Evolutionary conservation across 2,113 vertebrate species (phyloP), one percentile per base, ranked within the genome.

Genomic region (Mastomys natalensis): DNA sequence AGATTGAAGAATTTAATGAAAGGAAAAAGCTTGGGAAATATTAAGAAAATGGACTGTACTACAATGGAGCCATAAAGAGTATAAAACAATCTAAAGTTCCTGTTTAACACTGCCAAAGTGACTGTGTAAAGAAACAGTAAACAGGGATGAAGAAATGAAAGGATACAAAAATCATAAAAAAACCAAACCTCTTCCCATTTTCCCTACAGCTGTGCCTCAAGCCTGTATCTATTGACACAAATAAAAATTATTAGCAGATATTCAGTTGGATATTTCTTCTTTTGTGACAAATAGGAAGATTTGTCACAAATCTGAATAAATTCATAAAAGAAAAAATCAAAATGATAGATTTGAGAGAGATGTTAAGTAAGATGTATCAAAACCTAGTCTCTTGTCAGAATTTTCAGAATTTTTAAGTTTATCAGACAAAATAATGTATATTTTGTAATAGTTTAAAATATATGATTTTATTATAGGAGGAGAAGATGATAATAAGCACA

Each of bases 101-200:
- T 15, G 3, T 9, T 82, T 55, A 53, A 85, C 40, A 81, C 48
- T 70, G 40, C 88, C 87, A 87, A 87, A 86, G 34, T 91, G 72
- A 95, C 74, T 93, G 94, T 95, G 37, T 62, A 77, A 58, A 29
- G 8, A 15, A 74, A 37, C 29, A 53, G 82, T 95, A 93, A 97
- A 60, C 19, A 94, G 19, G 3, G 9, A 72, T 81, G 93, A 73
- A 21, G 22, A 87, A 91, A 77, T 58, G 86, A 81, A 70, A 89
- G 43, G 11, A 60, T 64, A 66, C 43, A 51, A 88, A 91, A 95
- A 89, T 94, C n/a, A 66, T 31, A 93, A 89, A 55, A 62, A 78
- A 86, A 88, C 7, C 58, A 21, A 37, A 0, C 3, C 43, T 66
- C 90, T 62, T 93, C 48, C 45, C 2, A 45, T 87, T 55, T 62